A percentile compares a stretch with the other conserved stretches of the same genome.
Conservation (phyloP, 2,888 invertebrate genomes). For the Drosophila fungiperda region DNA sequence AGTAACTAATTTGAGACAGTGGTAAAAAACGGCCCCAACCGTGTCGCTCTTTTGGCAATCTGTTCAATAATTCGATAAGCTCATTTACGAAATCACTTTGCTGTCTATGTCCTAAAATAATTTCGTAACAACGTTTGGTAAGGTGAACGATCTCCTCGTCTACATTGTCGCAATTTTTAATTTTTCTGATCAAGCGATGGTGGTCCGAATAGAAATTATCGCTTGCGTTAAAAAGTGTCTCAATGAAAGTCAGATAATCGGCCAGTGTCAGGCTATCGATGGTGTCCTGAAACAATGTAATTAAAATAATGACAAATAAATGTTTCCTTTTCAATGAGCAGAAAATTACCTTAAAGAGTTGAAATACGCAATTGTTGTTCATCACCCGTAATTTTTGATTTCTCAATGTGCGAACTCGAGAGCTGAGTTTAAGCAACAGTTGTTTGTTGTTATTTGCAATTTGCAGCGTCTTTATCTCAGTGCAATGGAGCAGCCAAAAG, state of each 20-base stretch:
- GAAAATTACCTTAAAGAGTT: slow-evolving; percentile 43
- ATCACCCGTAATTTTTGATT: slow-evolving; percentile 62
- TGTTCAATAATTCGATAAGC: slow-evolving; percentile 32
- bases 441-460: slow-evolving; percentile 37
- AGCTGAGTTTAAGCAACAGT: slow-evolving; percentile 60
- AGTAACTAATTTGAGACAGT: slow-evolving; percentile 28
- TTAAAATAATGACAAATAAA: neutral
- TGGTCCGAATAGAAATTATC: slow-evolving; percentile 47
- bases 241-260: slow-evolving; percentile 75
- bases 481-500: slow-evolving; percentile 63
- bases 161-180: slow-evolving; percentile 27
- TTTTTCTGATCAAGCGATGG: slow-evolving; percentile 36
- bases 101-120: slow-evolving; percentile 11
- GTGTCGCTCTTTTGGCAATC: slow-evolving; percentile 46
- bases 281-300: slow-evolving; percentile 10
- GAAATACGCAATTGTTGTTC: slow-evolving; percentile 17
- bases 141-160: slow-evolving; percentile 16
- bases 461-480: neutral
- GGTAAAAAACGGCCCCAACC: slow-evolving; percentile 67
- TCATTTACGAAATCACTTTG: neutral
- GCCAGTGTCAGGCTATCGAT: slow-evolving; percentile 58
- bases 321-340: neutral
- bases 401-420: slow-evolving; percentile 66
- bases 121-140: slow-evolving; percentile 54
- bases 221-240: slow-evolving; percentile 68